Evolutionary conservation across 2,113 vertebrate genomes (phyloP).

Genomic region (Callocephalon fimbriatum): DNA sequence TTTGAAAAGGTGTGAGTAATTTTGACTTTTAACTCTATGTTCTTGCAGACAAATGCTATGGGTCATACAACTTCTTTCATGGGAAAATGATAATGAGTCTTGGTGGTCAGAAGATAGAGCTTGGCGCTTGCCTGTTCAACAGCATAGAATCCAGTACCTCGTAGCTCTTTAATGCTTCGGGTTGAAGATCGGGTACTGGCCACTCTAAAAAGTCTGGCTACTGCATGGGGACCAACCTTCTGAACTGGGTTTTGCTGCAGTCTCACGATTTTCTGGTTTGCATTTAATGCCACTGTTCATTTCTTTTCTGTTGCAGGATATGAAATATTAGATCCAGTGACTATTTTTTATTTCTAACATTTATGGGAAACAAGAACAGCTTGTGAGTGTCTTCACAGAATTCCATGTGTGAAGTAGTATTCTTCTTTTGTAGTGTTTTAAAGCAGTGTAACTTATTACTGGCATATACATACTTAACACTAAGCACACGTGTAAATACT

Average conservation of each 20-base stretch:
- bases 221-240: not conserved
- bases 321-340: not conserved
- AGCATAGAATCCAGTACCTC: not conserved
- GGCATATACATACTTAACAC: not conserved
- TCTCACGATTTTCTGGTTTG: not conserved
- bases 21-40: not conserved
- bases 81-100: not conserved
- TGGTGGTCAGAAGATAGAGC: not conserved
- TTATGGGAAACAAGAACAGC: not conserved
- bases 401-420: not conserved
- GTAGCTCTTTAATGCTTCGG: not conserved
- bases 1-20: not conserved
- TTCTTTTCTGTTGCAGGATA: not conserved
- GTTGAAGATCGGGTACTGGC: not conserved
- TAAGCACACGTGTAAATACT: not conserved
- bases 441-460: not conserved
- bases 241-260: not conserved
- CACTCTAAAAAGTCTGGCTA: not conserved
- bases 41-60: not conserved
- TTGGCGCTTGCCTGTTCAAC: not conserved
- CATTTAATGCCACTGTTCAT: not conserved
- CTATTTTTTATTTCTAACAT: not conserved
- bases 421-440: not conserved
- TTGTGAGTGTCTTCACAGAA: not conserved
- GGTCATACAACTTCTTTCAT: not conserved